Evolutionary conservation across 2,888 invertebrate genomes (phyloP).

Genomic region (Linnaemya vulpina): DNA sequence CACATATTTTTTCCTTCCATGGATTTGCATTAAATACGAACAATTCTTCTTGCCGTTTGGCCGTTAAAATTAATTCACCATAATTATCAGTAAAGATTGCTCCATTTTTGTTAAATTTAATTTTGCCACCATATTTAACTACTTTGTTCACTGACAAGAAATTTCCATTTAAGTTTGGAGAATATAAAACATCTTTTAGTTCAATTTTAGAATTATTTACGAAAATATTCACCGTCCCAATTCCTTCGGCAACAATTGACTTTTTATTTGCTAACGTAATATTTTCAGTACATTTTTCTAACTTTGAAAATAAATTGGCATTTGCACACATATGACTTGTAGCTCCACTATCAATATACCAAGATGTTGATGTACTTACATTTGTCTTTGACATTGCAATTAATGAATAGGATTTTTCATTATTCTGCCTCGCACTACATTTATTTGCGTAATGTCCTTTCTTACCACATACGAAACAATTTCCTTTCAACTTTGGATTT

Average conservation of each 20-base stretch:
- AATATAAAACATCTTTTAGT: constrained; percentile 39
- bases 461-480: constrained; percentile 16
- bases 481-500: constrained; percentile 6
- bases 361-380: constrained; percentile 4
- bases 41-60: not conserved
- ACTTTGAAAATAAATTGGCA: constrained; percentile 7
- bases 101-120: constrained; percentile 1
- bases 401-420: constrained; percentile 4
- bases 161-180: constrained; percentile 21
- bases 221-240: too few relatives aligned
- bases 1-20: not conserved
- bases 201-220: too few relatives aligned
- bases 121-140: constrained; percentile 22
- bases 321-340: constrained; percentile 31
- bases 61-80: not conserved
- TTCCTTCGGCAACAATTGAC: too few relatives aligned
- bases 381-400: constrained; percentile 17
- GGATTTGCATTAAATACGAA: not conserved
- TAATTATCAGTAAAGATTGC: not conserved
- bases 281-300: too few relatives aligned
- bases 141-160: constrained; percentile 32
- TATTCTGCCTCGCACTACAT: not conserved
- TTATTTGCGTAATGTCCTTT: constrained; percentile 12
- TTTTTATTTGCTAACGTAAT: too few relatives aligned
- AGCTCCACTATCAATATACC: constrained; percentile 35